A percentile compares a stretch with the other conserved stretches of the same genome.
Evolutionary conservation across 2,888 invertebrate species (phyloP).

Genomic region (Orchesella flavescens): DNA sequence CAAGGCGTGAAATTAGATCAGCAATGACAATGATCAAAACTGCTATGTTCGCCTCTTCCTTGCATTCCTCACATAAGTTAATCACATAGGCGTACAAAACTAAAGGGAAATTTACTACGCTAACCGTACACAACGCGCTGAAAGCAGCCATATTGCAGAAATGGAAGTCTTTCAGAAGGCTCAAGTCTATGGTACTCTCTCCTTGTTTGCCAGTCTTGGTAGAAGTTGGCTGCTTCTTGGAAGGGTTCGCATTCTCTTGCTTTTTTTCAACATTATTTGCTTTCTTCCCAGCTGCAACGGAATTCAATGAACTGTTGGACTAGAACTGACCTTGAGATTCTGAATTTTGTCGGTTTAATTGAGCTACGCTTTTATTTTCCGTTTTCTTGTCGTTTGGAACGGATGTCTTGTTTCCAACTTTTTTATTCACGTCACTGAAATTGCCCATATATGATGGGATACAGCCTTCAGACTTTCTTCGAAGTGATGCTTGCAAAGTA

Average conservation of each 20-base stretch:
- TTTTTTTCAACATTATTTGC: neutral
- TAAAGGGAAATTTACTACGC: slow-evolving; percentile 65
- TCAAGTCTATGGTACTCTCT: slow-evolving; percentile 65
- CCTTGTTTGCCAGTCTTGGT: slow-evolving; percentile 30
- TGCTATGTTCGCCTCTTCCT: slow-evolving; percentile 46
- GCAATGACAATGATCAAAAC: slow-evolving; percentile 61
- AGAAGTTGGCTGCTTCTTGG: neutral
- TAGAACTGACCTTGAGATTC: slow-evolving; percentile 46
- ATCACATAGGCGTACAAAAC: slow-evolving; percentile 63
- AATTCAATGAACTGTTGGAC: slow-evolving; percentile 20
- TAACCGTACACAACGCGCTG: slow-evolving; percentile 57
- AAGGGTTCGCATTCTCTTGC: neutral
- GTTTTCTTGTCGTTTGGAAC: neutral
- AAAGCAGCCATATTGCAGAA: slow-evolving; percentile 66
- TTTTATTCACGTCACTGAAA: neutral
- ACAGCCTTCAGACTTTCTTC: slow-evolving; percentile 40
- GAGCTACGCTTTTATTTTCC: neutral
- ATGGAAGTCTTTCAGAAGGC: slow-evolving; percentile 47
- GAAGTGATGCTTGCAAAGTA: no score
- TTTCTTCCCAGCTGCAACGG: neutral
- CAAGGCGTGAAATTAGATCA: slow-evolving; percentile 67
- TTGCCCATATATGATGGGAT: slow-evolving; percentile 33
- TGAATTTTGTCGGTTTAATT: slow-evolving; percentile 23
- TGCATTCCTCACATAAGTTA: slow-evolving; percentile 2
- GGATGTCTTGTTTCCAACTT: neutral